Evolutionary conservation across 2,888 invertebrate species (phyloP).

Genomic region (Apomyelois bistriatella): DNA sequence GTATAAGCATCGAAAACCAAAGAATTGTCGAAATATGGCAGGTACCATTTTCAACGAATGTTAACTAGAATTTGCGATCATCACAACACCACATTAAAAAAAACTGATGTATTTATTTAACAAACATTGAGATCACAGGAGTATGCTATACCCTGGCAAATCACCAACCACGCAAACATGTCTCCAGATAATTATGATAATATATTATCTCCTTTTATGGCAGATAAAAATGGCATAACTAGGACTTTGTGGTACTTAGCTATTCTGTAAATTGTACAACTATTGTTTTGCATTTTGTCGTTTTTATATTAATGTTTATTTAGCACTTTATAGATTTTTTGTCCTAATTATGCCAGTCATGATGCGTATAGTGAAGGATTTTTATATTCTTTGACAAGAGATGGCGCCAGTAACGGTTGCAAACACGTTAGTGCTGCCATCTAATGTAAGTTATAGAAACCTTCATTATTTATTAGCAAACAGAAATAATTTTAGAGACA

Average conservation of each 20-base stretch:
- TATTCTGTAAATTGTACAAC: conserved; percentile 2
- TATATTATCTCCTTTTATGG: background rate
- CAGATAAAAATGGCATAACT: conserved; percentile 13
- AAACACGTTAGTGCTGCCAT: too few species aligned
- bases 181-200: conserved; percentile 20
- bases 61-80: conserved; percentile 44
- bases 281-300: background rate
- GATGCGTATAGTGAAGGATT: background rate
- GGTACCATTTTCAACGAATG: conserved; percentile 13
- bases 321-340: background rate
- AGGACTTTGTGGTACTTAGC: background rate
- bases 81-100: conserved; percentile 45
- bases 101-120: conserved; percentile 42
- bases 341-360: conserved; percentile 5
- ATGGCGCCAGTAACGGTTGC: too few species aligned
- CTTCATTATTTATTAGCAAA: background rate
- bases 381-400: background rate
- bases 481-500: conserved; percentile 29
- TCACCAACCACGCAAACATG: conserved; percentile 52
- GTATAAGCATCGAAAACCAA: conserved; percentile 10
- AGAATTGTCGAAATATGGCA: conserved; percentile 8
- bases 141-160: conserved; percentile 67
- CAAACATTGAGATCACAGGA: conserved; percentile 79
- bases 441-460: too few species aligned
- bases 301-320: background rate